phyloP scores from a whole-genome alignment of 1,140 invertebrate genomes.

The Panagrolaimus sp. region DNA sequence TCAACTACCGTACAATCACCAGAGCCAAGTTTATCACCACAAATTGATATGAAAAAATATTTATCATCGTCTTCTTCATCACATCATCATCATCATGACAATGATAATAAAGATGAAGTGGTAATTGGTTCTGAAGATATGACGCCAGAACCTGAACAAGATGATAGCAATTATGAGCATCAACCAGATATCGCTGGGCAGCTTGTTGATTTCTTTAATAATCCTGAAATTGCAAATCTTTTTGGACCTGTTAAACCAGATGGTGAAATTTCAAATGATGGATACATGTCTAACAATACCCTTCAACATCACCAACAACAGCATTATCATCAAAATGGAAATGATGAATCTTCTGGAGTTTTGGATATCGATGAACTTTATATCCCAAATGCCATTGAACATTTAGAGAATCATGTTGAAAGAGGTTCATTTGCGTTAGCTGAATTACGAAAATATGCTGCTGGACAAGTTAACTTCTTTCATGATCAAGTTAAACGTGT shows the following conservation, averaged over 20 bases:
- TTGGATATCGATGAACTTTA: neutral
- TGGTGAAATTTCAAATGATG: neutral
- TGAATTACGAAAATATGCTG: neutral
- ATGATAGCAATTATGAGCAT: no score
- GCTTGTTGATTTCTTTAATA: constrained; percentile 5
- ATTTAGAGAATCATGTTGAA: constrained; percentile 2
- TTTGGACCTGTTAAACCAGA: neutral
- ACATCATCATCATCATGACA: no score
- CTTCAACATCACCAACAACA: no score
- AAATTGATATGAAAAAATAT: neutral
- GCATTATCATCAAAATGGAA: no score
- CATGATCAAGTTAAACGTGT: neutral
- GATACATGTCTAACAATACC: no score
- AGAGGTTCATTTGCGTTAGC: neutral
- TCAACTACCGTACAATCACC: neutral
- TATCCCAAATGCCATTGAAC: constrained; percentile 11
- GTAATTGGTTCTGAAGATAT: no score
- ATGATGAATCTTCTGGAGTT: no score
- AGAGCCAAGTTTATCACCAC: neutral
- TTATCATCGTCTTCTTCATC: no score
- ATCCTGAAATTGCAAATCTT: neutral
- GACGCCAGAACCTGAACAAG: no score
- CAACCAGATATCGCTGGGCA: neutral
- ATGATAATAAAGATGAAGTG: no score
- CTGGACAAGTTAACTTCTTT: constrained; percentile 5